phyloP scores from a whole-genome alignment of 2,113 vertebrate genomes.

The Calonectris borealis region DNA sequence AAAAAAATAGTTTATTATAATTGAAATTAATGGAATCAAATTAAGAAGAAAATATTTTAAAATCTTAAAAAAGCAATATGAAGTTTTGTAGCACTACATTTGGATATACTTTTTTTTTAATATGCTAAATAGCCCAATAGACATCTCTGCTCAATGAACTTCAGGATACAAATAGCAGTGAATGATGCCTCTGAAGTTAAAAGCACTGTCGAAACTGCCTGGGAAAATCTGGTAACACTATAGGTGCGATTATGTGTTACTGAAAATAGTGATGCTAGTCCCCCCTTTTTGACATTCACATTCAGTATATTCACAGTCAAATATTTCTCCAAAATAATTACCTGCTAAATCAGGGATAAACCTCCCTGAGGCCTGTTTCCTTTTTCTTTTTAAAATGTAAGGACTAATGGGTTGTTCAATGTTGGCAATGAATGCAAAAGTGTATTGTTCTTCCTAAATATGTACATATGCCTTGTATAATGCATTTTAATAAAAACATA shows the following conservation, averaged over 20 bases:
- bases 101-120: background rate
- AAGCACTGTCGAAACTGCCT: background rate
- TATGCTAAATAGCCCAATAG: background rate
- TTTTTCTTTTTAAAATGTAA: background rate
- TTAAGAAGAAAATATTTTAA: background rate
- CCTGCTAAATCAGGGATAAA: background rate
- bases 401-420: background rate
- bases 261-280: background rate
- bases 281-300: background rate
- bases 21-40: background rate
- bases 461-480: background rate
- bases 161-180: background rate
- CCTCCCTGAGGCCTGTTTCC: fast-evolving
- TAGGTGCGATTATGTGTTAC: background rate
- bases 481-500: background rate
- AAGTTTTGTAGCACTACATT: background rate
- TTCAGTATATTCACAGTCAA: background rate
- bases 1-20: background rate
- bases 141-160: background rate
- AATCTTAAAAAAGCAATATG: background rate
- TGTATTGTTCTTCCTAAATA: background rate
- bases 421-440: background rate
- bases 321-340: background rate
- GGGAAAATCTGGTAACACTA: background rate
- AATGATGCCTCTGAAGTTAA: background rate